These are phyloP conservation scores for Oxygymnocypris stewartii DNA, from an alignment of 2,113 vertebrate species.

Conservation along the genomic window DNA sequence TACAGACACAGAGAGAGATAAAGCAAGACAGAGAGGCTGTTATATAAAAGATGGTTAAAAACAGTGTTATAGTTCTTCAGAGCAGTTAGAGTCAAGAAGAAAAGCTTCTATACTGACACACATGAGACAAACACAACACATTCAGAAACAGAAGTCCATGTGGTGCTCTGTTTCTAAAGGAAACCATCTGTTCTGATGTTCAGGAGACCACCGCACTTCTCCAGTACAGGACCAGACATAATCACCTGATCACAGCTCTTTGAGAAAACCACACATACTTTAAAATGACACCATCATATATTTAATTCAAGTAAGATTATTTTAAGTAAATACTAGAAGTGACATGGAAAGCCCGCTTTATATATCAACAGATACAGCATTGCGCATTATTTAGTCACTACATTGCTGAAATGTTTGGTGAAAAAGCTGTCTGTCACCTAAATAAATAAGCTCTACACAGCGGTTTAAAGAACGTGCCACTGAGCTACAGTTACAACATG, in stretches of 20 bases:
- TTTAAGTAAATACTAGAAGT: neutral
- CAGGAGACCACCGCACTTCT: neutral
- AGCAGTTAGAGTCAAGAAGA: neutral
- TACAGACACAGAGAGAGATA: constrained; percentile 86
- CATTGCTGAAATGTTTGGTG: neutral
- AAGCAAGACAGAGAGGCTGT: constrained; percentile 59
- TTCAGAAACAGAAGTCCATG: neutral
- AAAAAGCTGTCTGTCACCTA: neutral
- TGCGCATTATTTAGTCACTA: neutral
- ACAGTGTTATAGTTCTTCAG: neutral
- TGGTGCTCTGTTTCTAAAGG: neutral
- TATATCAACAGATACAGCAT: neutral
- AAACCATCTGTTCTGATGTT: neutral
- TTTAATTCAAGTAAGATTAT: neutral
- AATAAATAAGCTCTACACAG: neutral
- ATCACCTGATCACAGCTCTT: neutral
- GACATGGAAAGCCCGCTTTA: neutral
- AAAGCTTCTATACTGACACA: neutral
- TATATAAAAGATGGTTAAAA: neutral
- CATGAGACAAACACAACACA: neutral
- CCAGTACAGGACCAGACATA: neutral
- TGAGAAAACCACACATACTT: neutral
- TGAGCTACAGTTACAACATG: neutral
- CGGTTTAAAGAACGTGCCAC: neutral
- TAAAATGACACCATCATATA: neutral